phyloP scores from a whole-genome alignment of 2,888 invertebrate genomes.

The Margaritifera margaritifera region DNA sequence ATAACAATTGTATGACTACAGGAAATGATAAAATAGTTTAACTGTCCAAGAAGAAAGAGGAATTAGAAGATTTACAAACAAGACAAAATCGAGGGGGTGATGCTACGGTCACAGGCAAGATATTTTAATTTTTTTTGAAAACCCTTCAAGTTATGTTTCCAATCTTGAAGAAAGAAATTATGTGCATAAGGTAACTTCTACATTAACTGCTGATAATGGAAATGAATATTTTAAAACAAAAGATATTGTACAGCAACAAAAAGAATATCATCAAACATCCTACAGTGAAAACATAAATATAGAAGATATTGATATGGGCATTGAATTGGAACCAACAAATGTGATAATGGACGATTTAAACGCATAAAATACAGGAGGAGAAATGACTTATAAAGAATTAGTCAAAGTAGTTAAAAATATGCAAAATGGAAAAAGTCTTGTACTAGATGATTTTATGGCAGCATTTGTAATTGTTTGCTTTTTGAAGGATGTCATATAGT shows the following conservation, averaged over 20 bases:
- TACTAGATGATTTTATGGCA: not conserved
- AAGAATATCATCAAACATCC: not conserved
- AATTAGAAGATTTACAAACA: too few species aligned
- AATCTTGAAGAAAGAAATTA: too few species aligned
- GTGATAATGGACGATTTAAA: too few species aligned
- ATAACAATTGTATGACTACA: too few species aligned
- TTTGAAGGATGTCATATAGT: not conserved
- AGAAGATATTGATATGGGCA: not conserved
- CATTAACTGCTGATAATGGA: not conserved
- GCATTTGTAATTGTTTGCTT: not conserved
- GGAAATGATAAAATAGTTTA: too few species aligned
- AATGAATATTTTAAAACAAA: conserved; percentile 2
- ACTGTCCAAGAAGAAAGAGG: too few species aligned
- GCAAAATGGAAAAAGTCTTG: conserved; percentile 4
- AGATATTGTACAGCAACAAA: not conserved
- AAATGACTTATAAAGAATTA: not conserved
- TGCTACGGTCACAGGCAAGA: conserved; percentile 1
- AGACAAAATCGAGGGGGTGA: too few species aligned
- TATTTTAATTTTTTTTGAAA: not conserved
- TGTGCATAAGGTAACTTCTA: too few species aligned
- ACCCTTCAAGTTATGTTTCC: not conserved
- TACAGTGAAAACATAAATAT: not conserved
- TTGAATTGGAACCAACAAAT: not conserved
- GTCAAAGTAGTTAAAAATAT: not conserved
- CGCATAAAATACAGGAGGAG: not conserved